Percentiles rank a stretch among this genome's conserved stretches.
Evolutionary conservation across 2,888 invertebrate species (phyloP).

Genomic region (Proisotoma minuta): DNA sequence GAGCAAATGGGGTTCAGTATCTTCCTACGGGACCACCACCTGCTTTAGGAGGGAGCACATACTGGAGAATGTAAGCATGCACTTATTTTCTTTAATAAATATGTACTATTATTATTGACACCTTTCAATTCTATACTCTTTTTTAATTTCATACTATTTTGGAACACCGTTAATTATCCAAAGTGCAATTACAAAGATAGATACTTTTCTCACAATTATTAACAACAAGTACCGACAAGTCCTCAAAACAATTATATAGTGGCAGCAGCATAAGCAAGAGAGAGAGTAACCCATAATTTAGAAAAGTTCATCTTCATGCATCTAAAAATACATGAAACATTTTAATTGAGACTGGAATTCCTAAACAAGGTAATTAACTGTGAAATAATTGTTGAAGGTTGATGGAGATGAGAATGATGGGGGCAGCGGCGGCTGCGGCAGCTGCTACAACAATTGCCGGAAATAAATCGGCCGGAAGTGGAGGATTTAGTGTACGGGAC

Average conservation of each 20-base stretch:
- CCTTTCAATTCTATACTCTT: neutral
- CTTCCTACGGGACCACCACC: neutral
- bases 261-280: too few relatives aligned
- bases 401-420: slow-evolving; percentile 47
- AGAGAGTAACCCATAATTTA: too few relatives aligned
- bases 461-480: slow-evolving; percentile 17
- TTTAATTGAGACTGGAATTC: neutral
- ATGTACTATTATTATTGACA: too few relatives aligned
- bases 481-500: slow-evolving; percentile 88
- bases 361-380: too few relatives aligned
- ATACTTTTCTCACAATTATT: too few relatives aligned
- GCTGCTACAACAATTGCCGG: slow-evolving; percentile 35
- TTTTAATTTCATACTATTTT: too few relatives aligned
- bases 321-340: too few relatives aligned
- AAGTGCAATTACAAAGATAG: too few relatives aligned
- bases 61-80: slow-evolving; percentile 1
- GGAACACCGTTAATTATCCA: too few relatives aligned
- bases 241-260: too few relatives aligned
- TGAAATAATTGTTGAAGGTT: slow-evolving; percentile 42
- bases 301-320: too few relatives aligned
- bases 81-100: neutral
- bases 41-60: neutral
- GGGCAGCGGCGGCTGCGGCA: slow-evolving; percentile 44
- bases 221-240: neutral
- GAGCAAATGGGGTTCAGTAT: neutral